Conservation (phyloP, 2,797 vertebrate genomes). For the Lacerta viridis region DNA sequence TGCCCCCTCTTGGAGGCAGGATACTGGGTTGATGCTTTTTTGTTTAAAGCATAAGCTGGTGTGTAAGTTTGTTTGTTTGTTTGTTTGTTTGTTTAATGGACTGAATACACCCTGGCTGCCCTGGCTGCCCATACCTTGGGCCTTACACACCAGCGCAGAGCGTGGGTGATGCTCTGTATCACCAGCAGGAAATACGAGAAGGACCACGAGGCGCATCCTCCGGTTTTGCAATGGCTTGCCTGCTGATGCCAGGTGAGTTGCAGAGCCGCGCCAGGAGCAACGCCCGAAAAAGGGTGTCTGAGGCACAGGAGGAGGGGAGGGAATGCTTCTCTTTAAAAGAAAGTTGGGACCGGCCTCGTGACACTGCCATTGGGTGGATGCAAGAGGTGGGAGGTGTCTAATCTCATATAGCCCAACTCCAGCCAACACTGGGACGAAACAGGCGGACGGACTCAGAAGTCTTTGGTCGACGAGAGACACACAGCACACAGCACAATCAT, state of each 20-base stretch:
- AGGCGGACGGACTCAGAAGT: neutral
- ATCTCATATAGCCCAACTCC: neutral
- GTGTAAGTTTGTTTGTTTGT: too few relatives aligned
- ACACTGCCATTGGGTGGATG: neutral
- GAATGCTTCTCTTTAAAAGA: slow-evolving; percentile 4
- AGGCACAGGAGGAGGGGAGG: neutral
- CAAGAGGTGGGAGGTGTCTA: neutral
- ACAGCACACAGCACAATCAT: rapidly evolving
- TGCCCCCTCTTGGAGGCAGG: neutral
- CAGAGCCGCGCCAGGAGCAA: slow-evolving; percentile 18
- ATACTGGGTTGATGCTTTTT: neutral
- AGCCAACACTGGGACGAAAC: neutral
- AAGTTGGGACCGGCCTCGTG: neutral
- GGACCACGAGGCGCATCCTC: neutral
- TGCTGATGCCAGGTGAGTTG: slow-evolving; percentile 36
- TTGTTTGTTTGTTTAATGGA: neutral
- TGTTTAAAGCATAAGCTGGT: neutral
- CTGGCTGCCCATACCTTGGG: neutral
- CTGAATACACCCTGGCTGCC: neutral
- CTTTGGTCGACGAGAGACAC: neutral
- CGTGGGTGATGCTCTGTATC: neutral
- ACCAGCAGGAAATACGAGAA: neutral
- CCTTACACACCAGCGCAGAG: neutral
- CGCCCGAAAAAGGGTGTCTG: slow-evolving; percentile 64
- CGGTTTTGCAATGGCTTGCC: slow-evolving; percentile 19